Conservation (phyloP, 2,113 vertebrate genomes). For the Charadrius vociferus region DNA sequence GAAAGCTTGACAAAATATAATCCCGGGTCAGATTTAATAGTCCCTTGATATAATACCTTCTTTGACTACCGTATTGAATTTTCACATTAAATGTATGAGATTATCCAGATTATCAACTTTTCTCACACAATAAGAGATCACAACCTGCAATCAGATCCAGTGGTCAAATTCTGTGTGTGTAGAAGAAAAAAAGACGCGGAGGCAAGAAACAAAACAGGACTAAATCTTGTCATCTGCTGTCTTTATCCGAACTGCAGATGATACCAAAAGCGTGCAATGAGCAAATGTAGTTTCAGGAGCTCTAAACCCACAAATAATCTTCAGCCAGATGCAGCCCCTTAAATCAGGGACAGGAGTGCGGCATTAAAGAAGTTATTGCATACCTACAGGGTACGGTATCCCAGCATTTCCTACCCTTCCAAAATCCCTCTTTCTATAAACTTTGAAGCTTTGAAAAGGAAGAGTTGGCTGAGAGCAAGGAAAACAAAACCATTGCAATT, state of each 20-base stretch:
- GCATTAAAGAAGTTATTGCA: not conserved
- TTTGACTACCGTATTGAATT: not conserved
- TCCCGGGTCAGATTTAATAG: not conserved
- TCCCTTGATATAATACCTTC: not conserved
- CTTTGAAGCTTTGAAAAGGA: not conserved
- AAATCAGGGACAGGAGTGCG: not conserved
- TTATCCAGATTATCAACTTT: not conserved
- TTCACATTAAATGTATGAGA: not conserved
- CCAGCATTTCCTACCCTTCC: not conserved
- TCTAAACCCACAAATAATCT: not conserved
- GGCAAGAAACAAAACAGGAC: not conserved
- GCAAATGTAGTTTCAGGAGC: not conserved
- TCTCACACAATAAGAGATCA: not conserved
- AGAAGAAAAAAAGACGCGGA: not conserved
- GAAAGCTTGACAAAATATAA: not conserved
- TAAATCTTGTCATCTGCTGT: not conserved
- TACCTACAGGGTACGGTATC: not conserved
- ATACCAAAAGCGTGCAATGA: not conserved
- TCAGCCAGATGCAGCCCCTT: not conserved
- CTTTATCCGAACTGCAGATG: not conserved
- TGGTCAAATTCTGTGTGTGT: not conserved
- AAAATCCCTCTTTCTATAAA: not conserved
- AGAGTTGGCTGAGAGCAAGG: not conserved
- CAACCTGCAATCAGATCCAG: not conserved
- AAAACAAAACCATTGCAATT: not conserved